Percentiles rank a stretch among this genome's conserved stretches.
These are phyloP conservation scores for Junonia oenone DNA, from an alignment of 2,888 invertebrate species.

Conservation along the genomic window DNA sequence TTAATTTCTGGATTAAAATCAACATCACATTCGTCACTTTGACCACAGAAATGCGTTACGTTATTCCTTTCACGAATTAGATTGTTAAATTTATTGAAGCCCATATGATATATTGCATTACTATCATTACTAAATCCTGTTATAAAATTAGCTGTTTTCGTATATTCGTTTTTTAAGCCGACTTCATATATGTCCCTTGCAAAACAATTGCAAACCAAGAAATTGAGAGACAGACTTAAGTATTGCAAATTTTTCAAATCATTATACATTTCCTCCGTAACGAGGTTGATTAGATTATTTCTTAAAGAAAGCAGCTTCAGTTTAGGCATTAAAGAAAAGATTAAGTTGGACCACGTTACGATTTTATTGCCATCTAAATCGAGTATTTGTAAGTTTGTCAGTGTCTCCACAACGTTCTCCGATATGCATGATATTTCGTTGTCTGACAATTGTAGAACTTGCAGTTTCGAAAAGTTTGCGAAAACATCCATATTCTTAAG, in stretches of 20 bases:
- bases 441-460: constrained; percentile 61
- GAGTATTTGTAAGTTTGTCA: constrained; percentile 65
- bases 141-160: constrained; percentile 2
- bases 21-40: constrained; percentile 24
- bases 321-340: constrained; percentile 51
- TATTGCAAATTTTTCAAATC: constrained; percentile 71
- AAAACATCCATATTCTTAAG: constrained; percentile 57
- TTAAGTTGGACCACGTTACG: constrained; percentile 71
- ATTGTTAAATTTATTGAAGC: constrained; percentile 40
- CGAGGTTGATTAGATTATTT: constrained; percentile 76
- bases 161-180: constrained; percentile 34
- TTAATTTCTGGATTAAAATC: constrained; percentile 29
- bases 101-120: constrained; percentile 37
- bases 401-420: constrained; percentile 38
- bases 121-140: not conserved
- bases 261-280: constrained; percentile 75
- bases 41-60: constrained; percentile 29
- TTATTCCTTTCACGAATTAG: constrained; percentile 36
- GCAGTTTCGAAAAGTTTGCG: constrained; percentile 52
- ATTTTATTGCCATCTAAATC: constrained; percentile 77
- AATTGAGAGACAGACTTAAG: constrained; percentile 77
- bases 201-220: constrained; percentile 80
- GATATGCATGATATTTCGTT: constrained; percentile 71
- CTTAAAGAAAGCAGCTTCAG: constrained; percentile 65
- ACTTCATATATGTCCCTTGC: constrained; percentile 71